These are phyloP conservation scores for Amphipoea lucens DNA, from an alignment of 2,888 invertebrate species.

Conservation along the genomic window DNA sequence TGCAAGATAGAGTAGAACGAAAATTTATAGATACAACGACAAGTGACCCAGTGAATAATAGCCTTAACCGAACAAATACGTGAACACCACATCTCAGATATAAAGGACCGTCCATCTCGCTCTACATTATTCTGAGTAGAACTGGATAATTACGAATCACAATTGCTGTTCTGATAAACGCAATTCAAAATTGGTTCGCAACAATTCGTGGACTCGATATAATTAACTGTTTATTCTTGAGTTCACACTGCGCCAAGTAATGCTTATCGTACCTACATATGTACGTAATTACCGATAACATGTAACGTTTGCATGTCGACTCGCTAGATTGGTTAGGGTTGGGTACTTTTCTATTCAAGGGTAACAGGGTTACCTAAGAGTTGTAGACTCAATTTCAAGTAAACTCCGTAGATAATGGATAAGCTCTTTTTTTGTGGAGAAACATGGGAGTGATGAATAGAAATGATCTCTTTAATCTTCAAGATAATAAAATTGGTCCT, in stretches of 20 bases:
- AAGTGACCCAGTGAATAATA: background rate
- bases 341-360: conserved; percentile 54
- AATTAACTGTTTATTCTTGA: conserved; percentile 58
- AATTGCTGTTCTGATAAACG: conserved; percentile 32
- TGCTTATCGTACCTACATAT: conserved; percentile 59
- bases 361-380: conserved; percentile 41
- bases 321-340: conserved; percentile 44
- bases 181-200: conserved; percentile 34
- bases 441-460: background rate
- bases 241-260: conserved; percentile 58
- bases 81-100: background rate
- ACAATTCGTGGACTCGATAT: conserved; percentile 45
- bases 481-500: conserved; percentile 14
- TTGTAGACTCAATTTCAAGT: conserved; percentile 3
- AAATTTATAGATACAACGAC: background rate
- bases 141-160: conserved; percentile 6
- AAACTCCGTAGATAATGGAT: background rate
- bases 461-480: conserved; percentile 11
- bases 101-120: background rate
- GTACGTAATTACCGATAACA: conserved; percentile 59
- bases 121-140: background rate
- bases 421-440: background rate
- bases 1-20: background rate
- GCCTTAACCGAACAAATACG: background rate
- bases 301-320: conserved; percentile 55